Evolutionary conservation across 2,888 invertebrate species (phyloP).

Genomic region (Phlogophora meticulosa): DNA sequence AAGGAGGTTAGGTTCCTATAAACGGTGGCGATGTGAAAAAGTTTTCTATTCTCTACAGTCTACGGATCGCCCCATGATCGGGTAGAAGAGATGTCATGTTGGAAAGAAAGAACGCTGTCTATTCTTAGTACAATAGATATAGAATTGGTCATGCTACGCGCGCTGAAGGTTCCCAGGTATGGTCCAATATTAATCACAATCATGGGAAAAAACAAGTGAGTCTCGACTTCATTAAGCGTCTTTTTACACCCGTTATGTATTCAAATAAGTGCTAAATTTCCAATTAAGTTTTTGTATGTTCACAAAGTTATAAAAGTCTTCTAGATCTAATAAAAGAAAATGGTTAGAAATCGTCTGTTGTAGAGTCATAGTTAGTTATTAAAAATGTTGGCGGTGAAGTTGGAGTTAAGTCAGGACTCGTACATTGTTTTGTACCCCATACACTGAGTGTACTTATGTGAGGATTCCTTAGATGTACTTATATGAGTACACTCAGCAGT

Average conservation of each 20-base stretch:
- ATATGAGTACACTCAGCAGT: slow-evolving; percentile 8
- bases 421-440: slow-evolving; percentile 5
- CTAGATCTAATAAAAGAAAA: slow-evolving; percentile 32
- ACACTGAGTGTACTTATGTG: slow-evolving; percentile 11
- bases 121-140: too few relatives aligned
- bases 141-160: too few relatives aligned
- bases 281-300: slow-evolving; percentile 28
- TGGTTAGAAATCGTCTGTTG: slow-evolving; percentile 43
- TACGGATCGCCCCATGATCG: too few relatives aligned
- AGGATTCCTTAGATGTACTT: slow-evolving; percentile 2
- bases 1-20: too few relatives aligned
- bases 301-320: slow-evolving; percentile 42
- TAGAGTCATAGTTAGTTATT: slow-evolving; percentile 56
- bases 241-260: slow-evolving; percentile 14
- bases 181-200: too few relatives aligned
- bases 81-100: too few relatives aligned
- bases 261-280: slow-evolving; percentile 35
- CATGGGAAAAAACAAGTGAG: too few relatives aligned
- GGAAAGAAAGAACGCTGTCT: too few relatives aligned
- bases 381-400: slow-evolving; percentile 43
- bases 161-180: too few relatives aligned
- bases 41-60: too few relatives aligned
- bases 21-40: too few relatives aligned
- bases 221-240: too few relatives aligned
- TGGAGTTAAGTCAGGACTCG: slow-evolving; percentile 19